Base-by-base conservation (phyloP, 2,113 vertebrate genomes). In the Bungarus multicinctus region DNA sequence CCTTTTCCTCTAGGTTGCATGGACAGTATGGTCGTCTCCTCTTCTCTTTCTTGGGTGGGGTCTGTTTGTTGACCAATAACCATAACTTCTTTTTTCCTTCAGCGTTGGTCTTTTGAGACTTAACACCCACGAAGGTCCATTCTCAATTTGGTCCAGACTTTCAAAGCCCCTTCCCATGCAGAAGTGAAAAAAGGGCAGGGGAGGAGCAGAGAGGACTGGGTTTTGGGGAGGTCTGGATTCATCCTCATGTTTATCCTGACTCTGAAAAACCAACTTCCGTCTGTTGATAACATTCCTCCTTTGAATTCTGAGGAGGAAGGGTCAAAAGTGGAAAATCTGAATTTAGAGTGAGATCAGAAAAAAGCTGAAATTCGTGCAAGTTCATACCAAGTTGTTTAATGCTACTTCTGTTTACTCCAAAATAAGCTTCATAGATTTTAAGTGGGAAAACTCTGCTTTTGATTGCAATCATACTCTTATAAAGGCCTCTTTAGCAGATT, bases 51-150 rank as follows among this genome's bases (percentile, higher is more conserved):
- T 34, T 12, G 27, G 87, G 30, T 53, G n/a, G 34, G 87, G n/a
- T 22, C 58, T 60, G 58, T 60, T 64, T 50, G 93, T 95, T 89
- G 91, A 91, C 91, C 53, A 89, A 81, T 90, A 86, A 96, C 89
- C 87, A 1, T 81, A 89, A 93, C 92, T 97, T 93, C 45, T 93
- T 90, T 96, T 95, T 97, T 96, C 96, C 97, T 96, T 94, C 97
- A 98, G 97, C 95, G 96, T 96, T 96, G 97, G 96, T 97, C 97
- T 90, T 95, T 53, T 87, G 93, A 95, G 95, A 95, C 95, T 97
- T 58, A 18, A 30, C 93, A 27, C 47, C 47, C n/a, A 81, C 0
- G 97, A 98, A 97, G 94, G 39, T 69, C 2, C 12, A 30, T 69
- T 18, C 57, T 52, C 16, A 50, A n/a, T 12, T 20, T 52, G 55